Evolutionary conservation across 2,888 invertebrate species (phyloP).

Genomic region (Schizaphis graminum): DNA sequence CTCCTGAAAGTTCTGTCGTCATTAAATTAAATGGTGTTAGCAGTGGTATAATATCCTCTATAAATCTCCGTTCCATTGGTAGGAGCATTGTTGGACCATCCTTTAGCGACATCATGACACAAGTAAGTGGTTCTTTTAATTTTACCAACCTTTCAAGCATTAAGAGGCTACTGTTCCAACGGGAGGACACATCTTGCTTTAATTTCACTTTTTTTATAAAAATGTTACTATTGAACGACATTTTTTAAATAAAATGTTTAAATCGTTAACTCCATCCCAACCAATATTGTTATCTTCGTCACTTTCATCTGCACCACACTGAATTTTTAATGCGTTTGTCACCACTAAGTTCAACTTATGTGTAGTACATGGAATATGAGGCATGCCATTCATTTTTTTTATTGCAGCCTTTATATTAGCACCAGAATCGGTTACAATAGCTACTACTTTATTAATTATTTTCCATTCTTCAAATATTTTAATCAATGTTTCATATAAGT

Average conservation of each 20-base stretch:
- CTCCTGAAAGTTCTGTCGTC: not conserved
- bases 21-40: not conserved
- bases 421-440: slow-evolving; percentile 33
- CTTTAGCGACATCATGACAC: not conserved
- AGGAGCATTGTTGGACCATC: slow-evolving; percentile 8
- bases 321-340: not conserved
- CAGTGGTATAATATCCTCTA: slow-evolving; percentile 3
- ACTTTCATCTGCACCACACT: not conserved
- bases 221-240: no score
- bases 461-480: slow-evolving; percentile 34
- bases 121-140: slow-evolving; percentile 21
- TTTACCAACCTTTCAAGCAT: not conserved
- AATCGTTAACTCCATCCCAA: slow-evolving; percentile 3
- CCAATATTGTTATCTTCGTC: not conserved
- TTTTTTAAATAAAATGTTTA: slow-evolving; percentile 2
- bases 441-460: slow-evolving; percentile 37
- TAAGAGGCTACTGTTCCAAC: not conserved
- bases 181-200: not conserved
- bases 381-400: not conserved
- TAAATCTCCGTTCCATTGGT: slow-evolving; percentile 7
- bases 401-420: slow-evolving; percentile 25
- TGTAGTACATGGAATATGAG: slow-evolving; percentile 14
- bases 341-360: slow-evolving; percentile 25
- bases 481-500: slow-evolving; percentile 36
- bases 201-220: not conserved